Evolutionary conservation across 2,888 invertebrate genomes (phyloP).

Genomic region (Eupithecia insigniata): DNA sequence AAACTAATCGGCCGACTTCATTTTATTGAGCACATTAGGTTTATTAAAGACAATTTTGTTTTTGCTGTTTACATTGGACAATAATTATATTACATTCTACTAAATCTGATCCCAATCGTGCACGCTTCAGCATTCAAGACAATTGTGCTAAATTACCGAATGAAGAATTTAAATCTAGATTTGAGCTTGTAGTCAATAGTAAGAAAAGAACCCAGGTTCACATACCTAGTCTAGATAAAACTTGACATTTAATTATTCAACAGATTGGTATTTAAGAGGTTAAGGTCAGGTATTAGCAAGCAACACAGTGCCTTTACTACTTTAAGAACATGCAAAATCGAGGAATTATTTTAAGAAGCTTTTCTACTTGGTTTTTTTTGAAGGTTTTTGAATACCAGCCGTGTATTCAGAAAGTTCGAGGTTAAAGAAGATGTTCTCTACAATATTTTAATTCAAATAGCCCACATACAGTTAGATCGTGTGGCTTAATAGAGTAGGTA

Average conservation of each 20-base stretch:
- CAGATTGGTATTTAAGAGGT: background rate
- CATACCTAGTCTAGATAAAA: background rate
- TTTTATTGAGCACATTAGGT: too few relatives aligned
- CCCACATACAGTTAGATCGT: background rate
- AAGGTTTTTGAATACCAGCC: background rate
- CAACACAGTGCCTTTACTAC: background rate
- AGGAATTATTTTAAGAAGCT: background rate
- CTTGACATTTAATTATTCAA: background rate
- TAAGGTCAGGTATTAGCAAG: background rate
- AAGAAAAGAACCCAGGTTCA: background rate
- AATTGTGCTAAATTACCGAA: background rate
- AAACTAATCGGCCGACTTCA: too few relatives aligned
- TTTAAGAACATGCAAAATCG: background rate
- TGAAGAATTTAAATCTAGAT: too few relatives aligned
- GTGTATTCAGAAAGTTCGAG: background rate
- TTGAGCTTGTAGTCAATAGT: background rate
- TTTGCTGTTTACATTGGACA: too few relatives aligned
- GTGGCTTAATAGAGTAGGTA: background rate
- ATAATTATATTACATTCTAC: too few relatives aligned
- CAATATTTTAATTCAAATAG: background rate
- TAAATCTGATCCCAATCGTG: too few relatives aligned
- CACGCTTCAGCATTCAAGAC: too few relatives aligned
- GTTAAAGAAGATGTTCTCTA: background rate
- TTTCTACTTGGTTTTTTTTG: background rate
- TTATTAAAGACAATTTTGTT: too few relatives aligned